These are phyloP conservation scores for Sceloporus tristichus DNA, from an alignment of 2,113 vertebrate genomes.

Conservation along the genomic window DNA sequence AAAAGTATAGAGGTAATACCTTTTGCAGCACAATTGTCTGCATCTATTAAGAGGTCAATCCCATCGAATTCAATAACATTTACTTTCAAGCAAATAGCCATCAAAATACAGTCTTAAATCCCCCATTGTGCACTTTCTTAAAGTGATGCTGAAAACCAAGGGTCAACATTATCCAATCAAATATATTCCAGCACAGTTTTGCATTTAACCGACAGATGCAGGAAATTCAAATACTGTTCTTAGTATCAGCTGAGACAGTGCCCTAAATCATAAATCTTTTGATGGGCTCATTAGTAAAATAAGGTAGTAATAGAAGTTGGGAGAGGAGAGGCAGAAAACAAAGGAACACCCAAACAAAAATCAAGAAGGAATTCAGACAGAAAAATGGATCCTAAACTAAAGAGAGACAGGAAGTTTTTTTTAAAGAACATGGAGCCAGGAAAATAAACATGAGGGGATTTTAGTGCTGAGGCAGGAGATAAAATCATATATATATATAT, in stretches of 20 bases:
- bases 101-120: neutral
- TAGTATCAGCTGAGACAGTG: neutral
- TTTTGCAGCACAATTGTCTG: too few relatives aligned
- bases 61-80: neutral
- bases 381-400: neutral
- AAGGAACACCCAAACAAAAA: too few relatives aligned
- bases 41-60: neutral
- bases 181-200: neutral
- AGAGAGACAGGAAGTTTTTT: neutral
- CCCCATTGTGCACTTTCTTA: neutral
- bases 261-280: neutral
- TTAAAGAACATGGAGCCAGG: too few relatives aligned
- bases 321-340: neutral
- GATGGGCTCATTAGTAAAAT: neutral
- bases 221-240: neutral
- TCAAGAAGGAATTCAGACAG: neutral
- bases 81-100: neutral
- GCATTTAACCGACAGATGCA: neutral
- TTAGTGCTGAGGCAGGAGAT: too few relatives aligned
- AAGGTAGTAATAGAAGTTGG: neutral
- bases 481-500: neutral
- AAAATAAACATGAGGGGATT: neutral
- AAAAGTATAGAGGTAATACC: too few relatives aligned
- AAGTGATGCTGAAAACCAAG: neutral
- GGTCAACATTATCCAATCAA: neutral